A percentile compares a stretch with the other conserved stretches of the same genome.
Conservation (phyloP, 1,140 invertebrate species). For the Leptinotarsa lineolata region DNA sequence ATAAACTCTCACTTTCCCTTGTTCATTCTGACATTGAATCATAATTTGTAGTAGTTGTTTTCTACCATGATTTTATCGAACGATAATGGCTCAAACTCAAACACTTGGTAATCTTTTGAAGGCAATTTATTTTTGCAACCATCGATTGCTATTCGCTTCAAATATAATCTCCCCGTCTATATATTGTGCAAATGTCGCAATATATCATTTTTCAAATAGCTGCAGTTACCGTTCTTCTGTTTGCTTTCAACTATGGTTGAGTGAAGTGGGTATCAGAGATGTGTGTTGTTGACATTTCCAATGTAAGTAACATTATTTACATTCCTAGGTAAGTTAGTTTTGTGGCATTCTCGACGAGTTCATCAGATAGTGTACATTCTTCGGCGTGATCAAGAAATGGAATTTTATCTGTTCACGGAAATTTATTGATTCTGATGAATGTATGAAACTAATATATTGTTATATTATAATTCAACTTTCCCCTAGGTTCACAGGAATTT, state of each 20-base stretch:
- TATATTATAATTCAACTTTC: no score
- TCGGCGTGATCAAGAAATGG: neutral
- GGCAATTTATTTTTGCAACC: no score
- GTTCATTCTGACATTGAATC: no score
- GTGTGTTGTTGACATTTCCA: neutral
- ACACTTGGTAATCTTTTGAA: no score
- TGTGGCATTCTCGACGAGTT: neutral
- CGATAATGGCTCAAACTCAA: no score
- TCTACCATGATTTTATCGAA: no score
- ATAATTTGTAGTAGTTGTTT: no score
- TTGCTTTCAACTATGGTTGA: neutral
- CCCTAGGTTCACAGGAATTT: no score
- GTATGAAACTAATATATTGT: no score
- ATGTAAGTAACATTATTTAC: conserved; percentile 3
- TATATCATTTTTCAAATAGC: neutral
- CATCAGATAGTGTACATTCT: neutral
- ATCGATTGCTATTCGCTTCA: no score
- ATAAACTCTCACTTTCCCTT: no score
- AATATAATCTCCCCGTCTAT: neutral
- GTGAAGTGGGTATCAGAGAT: neutral
- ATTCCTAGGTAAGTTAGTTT: neutral
- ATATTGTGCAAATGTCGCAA: neutral
- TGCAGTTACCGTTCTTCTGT: conserved; percentile 2
- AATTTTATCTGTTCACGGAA: neutral
- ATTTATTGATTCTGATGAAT: neutral